phyloP scores from a whole-genome alignment of 2,797 vertebrate genomes.

The Acanthornis magna region DNA sequence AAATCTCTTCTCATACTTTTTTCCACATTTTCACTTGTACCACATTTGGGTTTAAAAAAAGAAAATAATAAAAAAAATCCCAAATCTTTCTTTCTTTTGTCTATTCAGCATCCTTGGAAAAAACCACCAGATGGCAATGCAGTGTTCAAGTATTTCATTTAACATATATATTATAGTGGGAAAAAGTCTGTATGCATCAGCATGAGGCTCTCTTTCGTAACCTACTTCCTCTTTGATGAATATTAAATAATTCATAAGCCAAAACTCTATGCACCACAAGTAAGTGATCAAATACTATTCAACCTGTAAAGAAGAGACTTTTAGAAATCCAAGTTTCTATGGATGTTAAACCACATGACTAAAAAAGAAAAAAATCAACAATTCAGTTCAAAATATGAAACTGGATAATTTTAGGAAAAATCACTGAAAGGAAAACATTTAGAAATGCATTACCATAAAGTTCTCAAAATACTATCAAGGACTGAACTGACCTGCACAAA shows the following conservation, averaged over 20 bases:
- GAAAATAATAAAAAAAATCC: background rate
- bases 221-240: constrained; percentile 23
- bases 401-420: background rate
- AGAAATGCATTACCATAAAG: background rate
- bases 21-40: background rate
- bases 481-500: background rate
- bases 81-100: background rate
- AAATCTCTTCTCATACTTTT: background rate
- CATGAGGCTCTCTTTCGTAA: background rate
- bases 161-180: background rate
- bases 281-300: constrained; percentile 6
- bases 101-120: constrained; percentile 45
- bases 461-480: background rate
- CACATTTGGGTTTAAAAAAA: background rate
- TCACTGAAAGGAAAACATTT: constrained; percentile 1
- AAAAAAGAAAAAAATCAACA: background rate
- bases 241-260: constrained; percentile 34
- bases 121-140: constrained; percentile 73
- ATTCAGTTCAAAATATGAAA: background rate
- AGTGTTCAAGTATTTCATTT: constrained; percentile 59
- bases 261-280: background rate
- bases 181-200: background rate
- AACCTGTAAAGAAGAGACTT: constrained; percentile 3
- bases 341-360: background rate
- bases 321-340: background rate